Conservation (phyloP, 1,140 invertebrate genomes). For the Eueides isabella region DNA sequence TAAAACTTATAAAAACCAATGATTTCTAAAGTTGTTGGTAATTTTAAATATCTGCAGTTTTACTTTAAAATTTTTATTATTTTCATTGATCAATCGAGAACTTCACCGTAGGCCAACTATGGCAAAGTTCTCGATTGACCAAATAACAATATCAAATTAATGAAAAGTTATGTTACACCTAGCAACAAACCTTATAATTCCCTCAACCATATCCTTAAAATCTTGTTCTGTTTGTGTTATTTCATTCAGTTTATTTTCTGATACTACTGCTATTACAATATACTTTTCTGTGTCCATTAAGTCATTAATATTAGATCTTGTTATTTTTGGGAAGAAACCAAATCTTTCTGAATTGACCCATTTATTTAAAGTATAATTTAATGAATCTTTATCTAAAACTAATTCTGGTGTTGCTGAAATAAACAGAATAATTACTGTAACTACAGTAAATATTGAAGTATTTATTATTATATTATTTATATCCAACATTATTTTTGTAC, state of each 20-base stretch:
- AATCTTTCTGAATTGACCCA: slow-evolving; percentile 97
- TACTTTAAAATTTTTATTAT: too few species aligned
- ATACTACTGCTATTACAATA: slow-evolving; percentile 92
- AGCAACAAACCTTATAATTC: slow-evolving; percentile 84
- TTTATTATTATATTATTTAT: slow-evolving; percentile 15
- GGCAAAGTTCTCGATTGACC: too few species aligned
- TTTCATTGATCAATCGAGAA: too few species aligned
- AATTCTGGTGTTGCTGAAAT: slow-evolving; percentile 75
- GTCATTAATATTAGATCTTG: slow-evolving; percentile 91
- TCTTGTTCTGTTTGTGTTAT: slow-evolving; percentile 91
- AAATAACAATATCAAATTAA: slow-evolving; percentile 19
- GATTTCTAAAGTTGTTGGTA: too few species aligned
- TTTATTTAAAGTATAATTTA: slow-evolving; percentile 88
- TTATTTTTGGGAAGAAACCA: slow-evolving; percentile 94
- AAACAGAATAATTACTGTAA: slow-evolving; percentile 17
- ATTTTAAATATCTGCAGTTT: too few species aligned
- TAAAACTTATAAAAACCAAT: too few species aligned
- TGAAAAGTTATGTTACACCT: neutral
- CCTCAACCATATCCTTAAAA: slow-evolving; percentile 93
- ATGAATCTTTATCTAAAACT: slow-evolving; percentile 76
- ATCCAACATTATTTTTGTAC: slow-evolving; percentile 46
- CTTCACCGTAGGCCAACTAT: too few species aligned
- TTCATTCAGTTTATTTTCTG: slow-evolving; percentile 93
- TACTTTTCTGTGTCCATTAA: slow-evolving; percentile 92
- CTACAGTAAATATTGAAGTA: neutral